Evolutionary conservation across 2,797 vertebrate species (phyloP), one percentile per base, ranked within the genome.

Genomic region (Acropternis orthonyx): DNA sequence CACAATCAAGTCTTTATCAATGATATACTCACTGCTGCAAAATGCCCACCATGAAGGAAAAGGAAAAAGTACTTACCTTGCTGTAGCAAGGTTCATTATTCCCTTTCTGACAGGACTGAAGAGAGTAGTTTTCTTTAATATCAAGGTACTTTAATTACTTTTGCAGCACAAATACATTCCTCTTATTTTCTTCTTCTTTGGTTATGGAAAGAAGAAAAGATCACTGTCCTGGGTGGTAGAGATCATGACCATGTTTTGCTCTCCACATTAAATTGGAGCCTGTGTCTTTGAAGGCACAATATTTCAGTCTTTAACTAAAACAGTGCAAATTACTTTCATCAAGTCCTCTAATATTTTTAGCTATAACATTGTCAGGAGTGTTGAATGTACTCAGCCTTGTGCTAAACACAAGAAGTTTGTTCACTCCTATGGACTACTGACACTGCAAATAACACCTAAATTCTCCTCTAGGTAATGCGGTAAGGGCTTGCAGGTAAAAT

Each of bases 371-470:
- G 91, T 69, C 89, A 67, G 4, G 32, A 76, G 26, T 66, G 30
- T 76, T 94, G 71, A 95, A 88, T 58, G 69, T 59, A 27, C 71
- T 82, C 76, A 79, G 86, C 48, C 77, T 83, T 91, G 51, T 73
- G 49, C 51, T 91, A 82, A 93, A 87, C 52, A 34, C 24, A 55
- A 86, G 63, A 92, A 79, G 74, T 79, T 66, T 10, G 1, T 59
- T 93, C 51, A 62, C n/a, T 85, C 36, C 66, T 73, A 46, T 5
- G 7, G 52, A 32, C 43, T 69, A 76, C 51, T 69, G 51, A 61
- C 63, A 51, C 46, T 63, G 48, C 59, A 89, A 85, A 73, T 62
- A 90, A 71, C 41, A 88, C 71, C 43, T 62, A 79, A 88, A 86
- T 79, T 90, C 51, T 81, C 52, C 37, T 69, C 66, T 34, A 76